phyloP scores from a whole-genome alignment of 1,140 invertebrate species.

The Himalopsyche phryganea region DNA sequence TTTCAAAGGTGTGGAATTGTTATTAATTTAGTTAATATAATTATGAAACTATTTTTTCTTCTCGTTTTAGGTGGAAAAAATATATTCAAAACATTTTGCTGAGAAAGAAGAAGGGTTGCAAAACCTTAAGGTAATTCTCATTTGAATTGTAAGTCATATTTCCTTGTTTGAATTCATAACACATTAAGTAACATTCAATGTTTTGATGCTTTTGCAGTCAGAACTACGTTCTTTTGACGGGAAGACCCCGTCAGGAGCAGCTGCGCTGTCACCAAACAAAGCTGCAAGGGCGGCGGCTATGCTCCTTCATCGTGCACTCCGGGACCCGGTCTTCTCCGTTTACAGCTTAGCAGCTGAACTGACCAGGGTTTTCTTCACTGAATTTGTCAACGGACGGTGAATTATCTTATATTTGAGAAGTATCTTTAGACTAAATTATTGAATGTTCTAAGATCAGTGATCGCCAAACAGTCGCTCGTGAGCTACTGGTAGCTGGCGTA shows the following conservation, averaged over 20 bases:
- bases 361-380: slow-evolving; percentile 71
- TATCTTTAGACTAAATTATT: too few relatives aligned
- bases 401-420: too few relatives aligned
- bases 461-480: too few relatives aligned
- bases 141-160: too few relatives aligned
- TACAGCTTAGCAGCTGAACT: slow-evolving; percentile 77
- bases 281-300: slow-evolving; percentile 73
- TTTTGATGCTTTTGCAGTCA: slow-evolving; percentile 51
- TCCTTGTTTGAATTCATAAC: not conserved
- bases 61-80: slow-evolving; percentile 75
- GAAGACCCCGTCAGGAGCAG: slow-evolving; percentile 43
- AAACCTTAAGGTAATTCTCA: slow-evolving; percentile 21
- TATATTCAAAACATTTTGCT: slow-evolving; percentile 89
- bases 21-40: too few relatives aligned
- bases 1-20: too few relatives aligned
- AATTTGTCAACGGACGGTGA: slow-evolving; percentile 71
- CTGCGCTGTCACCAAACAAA: slow-evolving; percentile 59
- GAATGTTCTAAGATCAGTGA: too few relatives aligned
- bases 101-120: slow-evolving; percentile 88
- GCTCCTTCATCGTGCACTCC: slow-evolving; percentile 70
- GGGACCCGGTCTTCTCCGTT: slow-evolving; percentile 83
- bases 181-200: not conserved
- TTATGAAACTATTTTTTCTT: too few relatives aligned
- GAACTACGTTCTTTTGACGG: slow-evolving; percentile 55
- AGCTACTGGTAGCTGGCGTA: too few relatives aligned